Evolutionary conservation across 2,797 vertebrate species (phyloP).

Genomic region (Catharus ustulatus): DNA sequence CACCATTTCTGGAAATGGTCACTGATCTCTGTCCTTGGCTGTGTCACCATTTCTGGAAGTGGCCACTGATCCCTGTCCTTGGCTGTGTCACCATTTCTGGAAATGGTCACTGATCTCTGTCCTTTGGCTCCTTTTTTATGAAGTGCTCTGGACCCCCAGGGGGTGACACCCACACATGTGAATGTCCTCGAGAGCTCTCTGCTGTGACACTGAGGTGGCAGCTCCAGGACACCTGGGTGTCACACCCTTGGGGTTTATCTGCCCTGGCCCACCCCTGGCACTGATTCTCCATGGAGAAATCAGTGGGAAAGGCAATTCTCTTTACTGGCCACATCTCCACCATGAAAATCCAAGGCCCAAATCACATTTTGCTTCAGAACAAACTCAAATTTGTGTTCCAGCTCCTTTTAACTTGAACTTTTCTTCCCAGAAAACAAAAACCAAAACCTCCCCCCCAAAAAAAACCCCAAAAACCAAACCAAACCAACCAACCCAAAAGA

Average conservation of each 20-base stretch:
- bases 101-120: accelerated
- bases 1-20: accelerated
- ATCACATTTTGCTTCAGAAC: accelerated
- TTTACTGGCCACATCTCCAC: accelerated
- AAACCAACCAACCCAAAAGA: neutral
- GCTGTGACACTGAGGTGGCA: neutral
- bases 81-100: accelerated
- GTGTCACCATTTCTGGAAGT: accelerated
- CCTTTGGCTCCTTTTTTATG: neutral
- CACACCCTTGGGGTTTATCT: neutral
- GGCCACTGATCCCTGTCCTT: accelerated
- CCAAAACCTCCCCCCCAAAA: no score
- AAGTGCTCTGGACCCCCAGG: accelerated
- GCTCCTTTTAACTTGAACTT: neutral
- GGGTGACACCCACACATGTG: accelerated
- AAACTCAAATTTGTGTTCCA: neutral
- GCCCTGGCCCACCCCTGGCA: neutral
- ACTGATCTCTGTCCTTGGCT: accelerated
- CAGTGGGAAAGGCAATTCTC: accelerated
- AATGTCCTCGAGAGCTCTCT: neutral
- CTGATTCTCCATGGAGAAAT: neutral
- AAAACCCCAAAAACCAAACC: no score
- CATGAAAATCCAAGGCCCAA: accelerated
- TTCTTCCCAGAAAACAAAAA: neutral
- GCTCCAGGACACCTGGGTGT: neutral